phyloP scores from a whole-genome alignment of 2,113 vertebrate genomes.

The Tinamus guttatus region DNA sequence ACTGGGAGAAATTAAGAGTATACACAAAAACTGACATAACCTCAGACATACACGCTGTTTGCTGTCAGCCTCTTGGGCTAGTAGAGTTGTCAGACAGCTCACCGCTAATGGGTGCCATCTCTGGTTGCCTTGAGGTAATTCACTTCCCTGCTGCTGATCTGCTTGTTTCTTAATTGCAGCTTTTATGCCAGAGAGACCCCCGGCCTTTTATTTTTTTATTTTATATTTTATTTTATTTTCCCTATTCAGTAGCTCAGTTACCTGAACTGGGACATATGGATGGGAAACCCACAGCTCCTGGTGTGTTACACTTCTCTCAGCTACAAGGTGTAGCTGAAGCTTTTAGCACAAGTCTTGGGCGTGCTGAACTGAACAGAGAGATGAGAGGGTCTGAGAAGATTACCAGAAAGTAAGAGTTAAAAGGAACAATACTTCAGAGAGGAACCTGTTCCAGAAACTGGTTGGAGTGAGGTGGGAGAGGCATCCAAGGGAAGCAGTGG shows the following conservation, averaged over 20 bases:
- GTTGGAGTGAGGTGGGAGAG: not conserved
- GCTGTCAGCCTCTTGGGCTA: not conserved
- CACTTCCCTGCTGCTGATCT: not conserved
- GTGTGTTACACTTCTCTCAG: not conserved
- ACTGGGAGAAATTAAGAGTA: not conserved
- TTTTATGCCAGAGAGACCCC: not conserved
- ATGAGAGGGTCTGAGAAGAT: not conserved
- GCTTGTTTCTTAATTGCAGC: not conserved
- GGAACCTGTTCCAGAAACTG: not conserved
- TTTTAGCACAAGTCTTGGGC: not conserved
- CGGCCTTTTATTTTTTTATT: too few species aligned
- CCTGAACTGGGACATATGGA: not conserved
- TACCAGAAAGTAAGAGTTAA: not conserved
- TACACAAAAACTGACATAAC: not conserved
- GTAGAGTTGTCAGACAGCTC: not conserved
- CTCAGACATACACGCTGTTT: not conserved
- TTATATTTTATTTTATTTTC: not conserved
- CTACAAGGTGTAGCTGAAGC: rapidly evolving
- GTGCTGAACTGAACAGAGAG: not conserved
- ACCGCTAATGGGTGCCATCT: not conserved
- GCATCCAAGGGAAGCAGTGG: not conserved
- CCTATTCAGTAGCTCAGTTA: not conserved
- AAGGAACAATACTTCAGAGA: not conserved
- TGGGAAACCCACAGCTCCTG: not conserved
- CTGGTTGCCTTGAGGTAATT: not conserved